A percentile compares a stretch with the other conserved stretches of the same genome.
phyloP scores from a whole-genome alignment of 1,140 invertebrate genomes.

The Diploscapter pachys region DNA sequence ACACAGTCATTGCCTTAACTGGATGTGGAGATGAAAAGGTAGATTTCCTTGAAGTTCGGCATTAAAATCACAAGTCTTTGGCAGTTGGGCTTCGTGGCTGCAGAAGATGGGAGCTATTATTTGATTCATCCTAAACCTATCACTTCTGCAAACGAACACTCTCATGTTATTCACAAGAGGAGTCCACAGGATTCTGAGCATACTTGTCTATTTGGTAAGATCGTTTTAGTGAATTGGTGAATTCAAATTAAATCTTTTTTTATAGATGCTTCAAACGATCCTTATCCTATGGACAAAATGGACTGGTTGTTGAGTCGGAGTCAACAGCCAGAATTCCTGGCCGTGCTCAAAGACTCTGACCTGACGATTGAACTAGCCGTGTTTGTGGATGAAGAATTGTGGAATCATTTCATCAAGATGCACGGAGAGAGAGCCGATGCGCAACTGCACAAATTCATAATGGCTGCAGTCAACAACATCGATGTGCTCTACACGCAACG shows the following conservation, averaged over 20 bases:
- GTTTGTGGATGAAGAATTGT: conserved; percentile 43
- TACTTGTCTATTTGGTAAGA: conserved; percentile 38
- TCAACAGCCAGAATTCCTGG: background rate
- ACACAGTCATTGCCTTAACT: conserved; percentile 11
- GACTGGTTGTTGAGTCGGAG: background rate
- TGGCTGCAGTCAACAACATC: conserved; percentile 43
- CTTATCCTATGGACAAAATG: conserved; percentile 36
- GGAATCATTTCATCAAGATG: conserved; percentile 40
- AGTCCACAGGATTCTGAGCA: conserved; percentile 26
- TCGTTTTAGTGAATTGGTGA: background rate
- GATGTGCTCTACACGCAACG: conserved; percentile 38
- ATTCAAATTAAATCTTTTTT: background rate
- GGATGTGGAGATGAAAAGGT: conserved; percentile 30
- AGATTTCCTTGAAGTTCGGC: background rate
- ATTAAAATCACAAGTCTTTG: background rate
- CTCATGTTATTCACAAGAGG: conserved; percentile 39
- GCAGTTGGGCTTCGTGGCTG: background rate
- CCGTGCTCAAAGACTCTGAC: conserved; percentile 8
- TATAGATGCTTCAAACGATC: conserved; percentile 35
- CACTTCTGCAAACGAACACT: conserved; percentile 32
- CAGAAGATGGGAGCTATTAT: background rate
- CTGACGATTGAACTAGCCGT: conserved; percentile 42
- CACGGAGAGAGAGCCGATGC: conserved; percentile 37
- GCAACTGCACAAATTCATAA: conserved; percentile 40
- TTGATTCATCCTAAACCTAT: background rate